Percentiles rank a stretch among this genome's conserved stretches.
Conservation (phyloP, 1,140 invertebrate genomes). For the Ruditapes philippinarum region DNA sequence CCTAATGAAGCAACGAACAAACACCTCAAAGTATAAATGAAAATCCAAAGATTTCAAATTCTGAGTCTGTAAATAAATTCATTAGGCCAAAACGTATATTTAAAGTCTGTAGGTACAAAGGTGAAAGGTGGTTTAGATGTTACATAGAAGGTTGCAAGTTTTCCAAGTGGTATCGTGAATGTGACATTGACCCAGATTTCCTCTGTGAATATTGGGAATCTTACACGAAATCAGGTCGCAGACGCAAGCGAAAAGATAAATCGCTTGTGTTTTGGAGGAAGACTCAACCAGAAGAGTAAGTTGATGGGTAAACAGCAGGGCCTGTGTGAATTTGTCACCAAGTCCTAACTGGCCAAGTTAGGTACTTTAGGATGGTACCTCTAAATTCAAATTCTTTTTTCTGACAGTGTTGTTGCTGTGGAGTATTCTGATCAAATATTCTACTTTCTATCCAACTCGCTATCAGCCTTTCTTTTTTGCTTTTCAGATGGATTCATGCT, state of each 20-base stretch:
- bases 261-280: neutral
- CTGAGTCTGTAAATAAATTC: neutral
- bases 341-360: neutral
- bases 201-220: neutral
- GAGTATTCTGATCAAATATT: neutral
- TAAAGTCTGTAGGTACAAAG: neutral
- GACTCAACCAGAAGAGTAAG: neutral
- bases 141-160: neutral
- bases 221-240: neutral
- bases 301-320: neutral
- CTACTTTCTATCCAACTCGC: neutral
- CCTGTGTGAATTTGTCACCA: neutral
- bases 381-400: neutral
- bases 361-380: neutral
- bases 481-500: neutral
- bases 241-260: neutral
- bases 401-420: neutral
- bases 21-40: neutral
- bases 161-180: neutral
- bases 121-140: conserved; percentile 9
- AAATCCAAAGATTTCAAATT: too few relatives aligned
- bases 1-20: neutral
- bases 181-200: neutral
- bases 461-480: conserved; percentile 19
- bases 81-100: neutral